phyloP scores from a whole-genome alignment of 2,888 invertebrate genomes.

The Polia nebulosa region DNA sequence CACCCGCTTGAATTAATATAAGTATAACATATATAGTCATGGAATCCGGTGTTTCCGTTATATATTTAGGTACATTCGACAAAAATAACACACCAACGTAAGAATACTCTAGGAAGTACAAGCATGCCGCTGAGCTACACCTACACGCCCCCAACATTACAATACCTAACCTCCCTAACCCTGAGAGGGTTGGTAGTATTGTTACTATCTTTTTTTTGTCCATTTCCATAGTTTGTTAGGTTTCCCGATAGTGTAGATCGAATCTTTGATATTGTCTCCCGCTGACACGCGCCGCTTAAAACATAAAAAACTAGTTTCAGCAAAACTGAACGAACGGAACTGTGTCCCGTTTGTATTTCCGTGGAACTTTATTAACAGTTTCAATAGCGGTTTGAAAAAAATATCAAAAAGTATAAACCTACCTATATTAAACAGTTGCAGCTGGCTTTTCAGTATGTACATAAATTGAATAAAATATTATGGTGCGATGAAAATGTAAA shows the following conservation, averaged over 20 bases:
- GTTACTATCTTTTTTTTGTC: conserved; percentile 22
- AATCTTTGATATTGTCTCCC: conserved; percentile 49
- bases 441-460: not conserved
- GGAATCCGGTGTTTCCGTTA: too few relatives aligned
- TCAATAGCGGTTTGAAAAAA: not conserved
- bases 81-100: too few relatives aligned
- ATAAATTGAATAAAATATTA: conserved; percentile 27
- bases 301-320: conserved; percentile 33
- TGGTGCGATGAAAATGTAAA: conserved; percentile 3
- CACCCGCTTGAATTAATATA: too few relatives aligned
- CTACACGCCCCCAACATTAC: too few relatives aligned
- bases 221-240: conserved; percentile 16
- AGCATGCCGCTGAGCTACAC: too few relatives aligned
- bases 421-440: not conserved
- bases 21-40: too few relatives aligned
- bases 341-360: conserved; percentile 13
- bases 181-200: not conserved
- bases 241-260: conserved; percentile 38
- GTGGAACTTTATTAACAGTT: conserved; percentile 9
- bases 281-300: conserved; percentile 29
- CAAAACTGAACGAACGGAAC: conserved; percentile 14
- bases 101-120: too few relatives aligned
- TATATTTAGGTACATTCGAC: too few relatives aligned
- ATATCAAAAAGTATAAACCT: not conserved
- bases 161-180: too few relatives aligned